A percentile compares a stretch with the other conserved stretches of the same genome.
Evolutionary conservation across 53 echinoderm and acorn worm species (phyloP).

Genomic region (Glandiceps talaboti): DNA sequence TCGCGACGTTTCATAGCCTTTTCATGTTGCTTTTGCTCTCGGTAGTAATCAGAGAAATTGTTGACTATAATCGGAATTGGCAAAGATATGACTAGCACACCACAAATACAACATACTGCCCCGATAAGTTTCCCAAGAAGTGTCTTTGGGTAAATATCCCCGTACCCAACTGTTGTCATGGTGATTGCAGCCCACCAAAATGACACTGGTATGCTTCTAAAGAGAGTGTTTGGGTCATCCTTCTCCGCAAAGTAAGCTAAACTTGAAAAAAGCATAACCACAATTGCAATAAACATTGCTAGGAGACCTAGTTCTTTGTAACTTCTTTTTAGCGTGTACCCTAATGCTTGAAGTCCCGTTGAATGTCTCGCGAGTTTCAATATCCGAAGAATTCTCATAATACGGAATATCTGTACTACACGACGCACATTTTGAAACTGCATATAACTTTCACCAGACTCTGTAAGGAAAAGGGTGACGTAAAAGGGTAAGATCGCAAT

Average conservation of each 20-base stretch:
- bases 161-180: constrained; percentile 97
- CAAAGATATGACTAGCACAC: constrained; percentile 83
- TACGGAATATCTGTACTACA: constrained; percentile 87
- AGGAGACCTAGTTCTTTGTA: constrained; percentile 88
- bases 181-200: constrained; percentile 99
- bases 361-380: constrained; percentile 88
- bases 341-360: constrained; percentile 76
- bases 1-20: constrained; percentile 75
- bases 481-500: constrained; percentile 90
- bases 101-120: constrained; percentile 72
- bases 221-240: constrained; percentile 38
- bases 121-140: constrained; percentile 67
- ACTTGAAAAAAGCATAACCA: constrained; percentile 83
- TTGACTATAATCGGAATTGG: constrained; percentile 97
- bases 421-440: constrained; percentile 87
- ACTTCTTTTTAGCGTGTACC: constrained; percentile 62
- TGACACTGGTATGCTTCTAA: constrained; percentile 72
- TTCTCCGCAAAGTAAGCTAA: constrained; percentile 90
- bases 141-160: constrained; percentile 71
- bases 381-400: constrained; percentile 90
- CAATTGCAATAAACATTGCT: constrained; percentile 79
- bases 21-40: constrained; percentile 75
- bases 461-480: constrained; percentile 73
- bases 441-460: constrained; percentile 64
- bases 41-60: constrained; percentile 93